Evolutionary conservation across 1,140 invertebrate species (phyloP), one percentile per base, ranked within the genome.

Genomic region (Chionoecetes opilio): DNA sequence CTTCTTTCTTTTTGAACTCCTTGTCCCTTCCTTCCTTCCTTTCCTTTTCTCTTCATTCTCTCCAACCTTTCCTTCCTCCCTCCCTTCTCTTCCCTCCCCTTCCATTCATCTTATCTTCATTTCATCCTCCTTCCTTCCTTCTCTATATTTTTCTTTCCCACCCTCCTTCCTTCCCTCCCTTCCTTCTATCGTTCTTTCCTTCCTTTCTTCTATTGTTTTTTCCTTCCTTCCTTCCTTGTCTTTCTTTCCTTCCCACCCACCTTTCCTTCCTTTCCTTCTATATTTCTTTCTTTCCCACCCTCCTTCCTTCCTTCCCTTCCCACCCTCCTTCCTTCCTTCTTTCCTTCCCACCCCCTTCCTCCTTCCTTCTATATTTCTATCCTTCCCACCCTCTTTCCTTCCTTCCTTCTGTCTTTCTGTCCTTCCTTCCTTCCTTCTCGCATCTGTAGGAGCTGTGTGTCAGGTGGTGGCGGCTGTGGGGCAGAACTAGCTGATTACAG

Each of bases 401-500:
- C 63, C 8, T n/a, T 75, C 63, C n/a, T 26, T 21, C 26, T n/a
- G 21, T n/a, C 63, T 21, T n/a, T 9, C 17, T 63, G 2, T 21
- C 63, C n/a, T 8, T 1, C 84, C 35, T 14, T 31, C 32, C 14
- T 3, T 9, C 8, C 31, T 9, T 63, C 63, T 34, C 38, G 1
- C 32, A 17, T 29, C n/a, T 21, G 21, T 53, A 91, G 89, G 89
- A 35, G 31, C 11, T 75, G 46, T 91, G 89, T 75, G 46, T 29
- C 2, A 53, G n/a, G 11, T 91, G 89, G 89, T 75, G 46, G 89
- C 63, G 46, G 11, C 75, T 91, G 17, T 91, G 89, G 89, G 89
- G 53, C 29, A 63, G 53, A 26, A 91, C 53, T 6, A 75, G 46
- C 63, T 91, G 89, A 91, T 91, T 38, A 91, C 63, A 26, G 63